Base-by-base conservation (phyloP, 2,888 invertebrate genomes). In the Girardia tigrina region DNA sequence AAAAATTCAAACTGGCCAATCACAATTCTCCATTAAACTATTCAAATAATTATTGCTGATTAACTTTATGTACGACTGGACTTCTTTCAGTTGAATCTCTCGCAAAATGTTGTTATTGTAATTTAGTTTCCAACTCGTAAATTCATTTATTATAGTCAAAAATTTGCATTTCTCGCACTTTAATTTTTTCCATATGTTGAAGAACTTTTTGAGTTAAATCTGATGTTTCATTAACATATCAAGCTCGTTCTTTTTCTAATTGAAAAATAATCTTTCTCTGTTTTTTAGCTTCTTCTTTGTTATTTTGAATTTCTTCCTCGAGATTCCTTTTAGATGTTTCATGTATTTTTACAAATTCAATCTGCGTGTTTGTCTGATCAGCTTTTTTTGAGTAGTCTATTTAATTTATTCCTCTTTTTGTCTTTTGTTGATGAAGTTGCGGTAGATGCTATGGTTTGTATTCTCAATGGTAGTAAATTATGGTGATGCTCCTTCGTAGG, bases 131-230 rank as follows among this genome's bases (percentile, higher is more conserved):
- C 0, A 86, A 84, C 80, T 90, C 90, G 0, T 87, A 86, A 0
- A 90, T 84, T 20, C 87, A 87, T 83, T 90, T 90, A 83, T 89
- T 89, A 80, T 88, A 85, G 80, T 90, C 90, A 79, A 88, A 84
- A 77, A 90, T 88, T 80, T 89, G 88, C 26, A 86, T 85, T 80
- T 88, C 87, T 78, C 83, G 79, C 1, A 83, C 82, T 77, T 84
- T 85, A 0, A 85, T 82, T 78, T 84, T 84, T 78, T 85, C 84
- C 84, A 85, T 84, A 75, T 83, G 83, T 80, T 82, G 82, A 12
- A 85, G 78, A 6, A 85, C 88, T 88, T 78, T 90, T 77, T 84
- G 83, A 1, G 83, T 84, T 75, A 85, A 84, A 76, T 89, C 88
- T 42, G 89, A 87, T 0, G 88, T 87, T 80, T 89, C 89, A 76